Evolutionary conservation across 2,113 vertebrate species (phyloP).

Genomic region (Lonchura striata): DNA sequence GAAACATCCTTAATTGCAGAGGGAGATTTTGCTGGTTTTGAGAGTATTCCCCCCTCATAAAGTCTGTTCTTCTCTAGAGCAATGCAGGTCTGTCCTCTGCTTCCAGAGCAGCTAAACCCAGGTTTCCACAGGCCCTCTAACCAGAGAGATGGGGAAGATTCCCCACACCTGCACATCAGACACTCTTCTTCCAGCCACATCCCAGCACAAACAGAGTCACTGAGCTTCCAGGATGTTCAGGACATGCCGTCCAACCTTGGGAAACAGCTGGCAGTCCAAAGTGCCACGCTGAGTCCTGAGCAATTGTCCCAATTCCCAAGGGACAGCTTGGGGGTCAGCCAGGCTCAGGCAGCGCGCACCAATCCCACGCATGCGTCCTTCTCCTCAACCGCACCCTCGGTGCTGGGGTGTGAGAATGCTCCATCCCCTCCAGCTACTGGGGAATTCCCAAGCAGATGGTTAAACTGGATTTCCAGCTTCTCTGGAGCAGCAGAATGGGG

Average conservation of each 20-base stretch:
- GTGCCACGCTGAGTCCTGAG: no score
- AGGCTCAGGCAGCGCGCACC: background rate
- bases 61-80: background rate
- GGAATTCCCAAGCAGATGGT: conserved; percentile 65
- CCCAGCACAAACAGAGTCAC: background rate
- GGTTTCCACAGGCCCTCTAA: background rate
- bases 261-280: background rate
- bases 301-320: background rate
- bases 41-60: background rate
- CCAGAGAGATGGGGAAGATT: background rate
- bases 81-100: background rate
- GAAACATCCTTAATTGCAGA: background rate
- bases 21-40: background rate
- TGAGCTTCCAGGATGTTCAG: background rate
- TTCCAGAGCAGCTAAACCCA: background rate
- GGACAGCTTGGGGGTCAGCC: conserved; percentile 3
- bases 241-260: background rate
- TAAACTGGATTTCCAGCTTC: conserved; percentile 63
- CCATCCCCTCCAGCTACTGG: conserved; percentile 56
- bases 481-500: conserved; percentile 14
- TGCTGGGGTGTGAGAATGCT: conserved; percentile 59
- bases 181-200: background rate
- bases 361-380: conserved; percentile 24
- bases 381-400: conserved; percentile 16
- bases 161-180: background rate